Evolutionary conservation across 2,113 vertebrate genomes (phyloP).

Genomic region (Numida meleagris): DNA sequence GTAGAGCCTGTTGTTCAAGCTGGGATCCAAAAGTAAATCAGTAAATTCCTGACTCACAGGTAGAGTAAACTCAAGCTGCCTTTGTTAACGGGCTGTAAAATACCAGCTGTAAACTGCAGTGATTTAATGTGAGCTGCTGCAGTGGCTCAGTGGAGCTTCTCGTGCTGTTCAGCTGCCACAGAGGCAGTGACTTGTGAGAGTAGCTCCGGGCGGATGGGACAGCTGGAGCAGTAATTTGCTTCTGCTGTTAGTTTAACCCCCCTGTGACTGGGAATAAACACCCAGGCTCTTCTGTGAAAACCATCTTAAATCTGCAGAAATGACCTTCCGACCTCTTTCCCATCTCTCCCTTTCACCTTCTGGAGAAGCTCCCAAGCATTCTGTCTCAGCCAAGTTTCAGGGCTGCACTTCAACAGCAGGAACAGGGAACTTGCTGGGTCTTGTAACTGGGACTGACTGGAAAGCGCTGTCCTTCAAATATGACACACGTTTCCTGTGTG

Average conservation of each 20-base stretch:
- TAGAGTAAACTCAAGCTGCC: neutral
- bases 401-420: neutral
- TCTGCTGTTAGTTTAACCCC: neutral
- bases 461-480: neutral
- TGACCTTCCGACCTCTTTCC: neutral
- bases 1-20: neutral
- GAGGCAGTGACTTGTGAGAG: neutral
- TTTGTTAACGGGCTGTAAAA: slow-evolving; percentile 18
- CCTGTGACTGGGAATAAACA: neutral
- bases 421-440: neutral
- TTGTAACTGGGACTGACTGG: neutral
- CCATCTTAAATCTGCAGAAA: neutral
- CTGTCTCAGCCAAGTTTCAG: neutral
- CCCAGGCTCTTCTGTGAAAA: neutral
- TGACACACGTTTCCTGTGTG: neutral
- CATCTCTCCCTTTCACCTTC: neutral
- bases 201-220: neutral
- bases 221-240: neutral
- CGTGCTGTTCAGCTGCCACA: neutral
- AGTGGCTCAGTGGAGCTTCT: neutral
- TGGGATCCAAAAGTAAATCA: neutral
- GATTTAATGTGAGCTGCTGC: neutral
- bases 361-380: neutral
- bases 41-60: neutral
- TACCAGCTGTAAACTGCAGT: neutral